phyloP scores from a whole-genome alignment of 2,888 invertebrate genomes.

The Standfussiana lucernea region DNA sequence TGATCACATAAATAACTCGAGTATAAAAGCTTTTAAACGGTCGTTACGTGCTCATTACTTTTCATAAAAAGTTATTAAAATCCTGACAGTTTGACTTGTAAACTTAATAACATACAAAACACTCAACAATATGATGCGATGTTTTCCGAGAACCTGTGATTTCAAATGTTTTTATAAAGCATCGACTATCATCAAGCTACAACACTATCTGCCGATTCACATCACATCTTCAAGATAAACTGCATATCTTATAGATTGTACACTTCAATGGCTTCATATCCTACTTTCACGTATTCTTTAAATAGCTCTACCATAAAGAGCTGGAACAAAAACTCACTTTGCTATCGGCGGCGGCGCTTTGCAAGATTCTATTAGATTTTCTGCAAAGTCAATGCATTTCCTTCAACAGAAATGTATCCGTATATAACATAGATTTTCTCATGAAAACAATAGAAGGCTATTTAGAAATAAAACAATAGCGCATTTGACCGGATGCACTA shows the following conservation, averaged over 20 bases:
- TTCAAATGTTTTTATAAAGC: conserved; percentile 3
- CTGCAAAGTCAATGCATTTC: conserved; percentile 8
- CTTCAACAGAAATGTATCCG: conserved; percentile 6
- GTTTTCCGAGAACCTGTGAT: neutral
- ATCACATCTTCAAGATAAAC: conserved; percentile 46
- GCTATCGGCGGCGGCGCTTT: neutral
- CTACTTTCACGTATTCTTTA: conserved; percentile 41
- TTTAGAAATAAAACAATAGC: conserved; percentile 45
- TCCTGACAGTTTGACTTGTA: neutral
- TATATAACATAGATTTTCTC: conserved; percentile 23
- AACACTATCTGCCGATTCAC: conserved; percentile 17
- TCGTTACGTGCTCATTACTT: neutral
- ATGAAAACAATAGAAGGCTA: conserved; percentile 26
- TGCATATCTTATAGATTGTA: conserved; percentile 25
- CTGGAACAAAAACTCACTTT: conserved; percentile 16
- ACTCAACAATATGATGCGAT: neutral
- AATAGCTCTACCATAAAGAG: conserved; percentile 38
- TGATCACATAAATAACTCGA: conserved; percentile 23
- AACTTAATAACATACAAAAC: neutral
- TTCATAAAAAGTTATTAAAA: conserved; percentile 5
- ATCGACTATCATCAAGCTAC: neutral
- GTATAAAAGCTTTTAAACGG: conserved; percentile 23
- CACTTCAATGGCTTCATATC: conserved; percentile 45
- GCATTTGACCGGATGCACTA: conserved; percentile 48
- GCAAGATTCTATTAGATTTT: conserved; percentile 16